phyloP scores from a whole-genome alignment of 1,140 invertebrate species.

The Portunus trituberculatus region DNA sequence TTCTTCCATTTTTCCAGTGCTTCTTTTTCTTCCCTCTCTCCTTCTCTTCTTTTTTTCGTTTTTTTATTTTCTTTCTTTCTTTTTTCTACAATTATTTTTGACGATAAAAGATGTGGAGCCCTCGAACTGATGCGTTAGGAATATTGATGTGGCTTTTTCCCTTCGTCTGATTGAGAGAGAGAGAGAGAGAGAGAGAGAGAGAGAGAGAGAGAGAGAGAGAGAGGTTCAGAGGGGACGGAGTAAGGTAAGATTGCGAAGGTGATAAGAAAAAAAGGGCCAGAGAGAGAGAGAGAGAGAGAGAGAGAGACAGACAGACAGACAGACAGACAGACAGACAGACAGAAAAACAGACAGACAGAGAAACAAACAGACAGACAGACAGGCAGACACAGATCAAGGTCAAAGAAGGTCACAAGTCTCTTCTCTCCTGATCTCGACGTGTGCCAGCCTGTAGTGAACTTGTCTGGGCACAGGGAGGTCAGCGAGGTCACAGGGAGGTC shows the following conservation, averaged over 20 bases:
- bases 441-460: background rate
- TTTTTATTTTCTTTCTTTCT: too few relatives aligned
- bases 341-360: background rate
- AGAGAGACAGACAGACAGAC: too few relatives aligned
- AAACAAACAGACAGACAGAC: too few relatives aligned
- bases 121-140: background rate
- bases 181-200: conserved; percentile 18
- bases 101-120: background rate
- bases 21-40: too few relatives aligned
- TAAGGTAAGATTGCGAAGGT: too few relatives aligned
- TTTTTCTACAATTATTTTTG: background rate
- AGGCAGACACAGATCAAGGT: background rate
- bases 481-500: background rate
- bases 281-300: too few relatives aligned
- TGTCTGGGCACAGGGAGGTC: background rate
- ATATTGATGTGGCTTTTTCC: background rate
- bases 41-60: too few relatives aligned
- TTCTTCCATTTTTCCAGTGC: too few relatives aligned
- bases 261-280: too few relatives aligned
- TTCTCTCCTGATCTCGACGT: background rate
- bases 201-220: background rate
- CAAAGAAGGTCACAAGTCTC: background rate
- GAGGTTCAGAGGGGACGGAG: too few relatives aligned
- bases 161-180: background rate
- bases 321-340: too few relatives aligned